Evolutionary conservation across 2,888 invertebrate species (phyloP).

Genomic region (Cephus rjabovi): DNA sequence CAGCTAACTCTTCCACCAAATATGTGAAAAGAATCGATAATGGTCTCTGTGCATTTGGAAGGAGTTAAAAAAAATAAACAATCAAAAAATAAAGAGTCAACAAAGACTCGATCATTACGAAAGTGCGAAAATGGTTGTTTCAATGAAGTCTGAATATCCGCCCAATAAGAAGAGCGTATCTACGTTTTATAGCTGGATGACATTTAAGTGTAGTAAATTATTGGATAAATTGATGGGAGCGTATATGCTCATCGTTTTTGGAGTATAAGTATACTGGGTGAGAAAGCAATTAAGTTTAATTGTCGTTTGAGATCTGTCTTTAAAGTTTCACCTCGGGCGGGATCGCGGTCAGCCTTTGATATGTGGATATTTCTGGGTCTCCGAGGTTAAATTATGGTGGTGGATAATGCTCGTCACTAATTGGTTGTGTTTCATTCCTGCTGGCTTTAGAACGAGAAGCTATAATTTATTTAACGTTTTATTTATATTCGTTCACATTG

Average conservation of each 20-base stretch:
- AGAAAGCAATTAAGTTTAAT: slow-evolving; percentile 16
- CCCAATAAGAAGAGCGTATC: background rate
- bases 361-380: background rate
- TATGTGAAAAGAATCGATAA: slow-evolving; percentile 24
- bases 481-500: slow-evolving; percentile 3
- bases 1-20: slow-evolving; percentile 28
- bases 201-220: background rate
- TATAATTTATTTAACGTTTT: slow-evolving; percentile 6
- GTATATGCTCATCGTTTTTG: background rate
- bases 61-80: no score
- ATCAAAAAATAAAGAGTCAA: background rate
- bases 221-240: background rate
- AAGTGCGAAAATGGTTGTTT: background rate
- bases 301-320: background rate
- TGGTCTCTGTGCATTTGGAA: background rate
- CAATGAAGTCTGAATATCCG: background rate
- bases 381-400: background rate
- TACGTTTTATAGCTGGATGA: background rate
- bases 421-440: slow-evolving; percentile 6
- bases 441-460: background rate
- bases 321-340: background rate
- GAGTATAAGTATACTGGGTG: background rate
- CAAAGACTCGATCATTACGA: background rate
- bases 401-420: slow-evolving; percentile 1
- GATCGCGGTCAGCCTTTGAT: background rate